Conservation (phyloP, 2,113 vertebrate genomes). For the Notechis scutatus region DNA sequence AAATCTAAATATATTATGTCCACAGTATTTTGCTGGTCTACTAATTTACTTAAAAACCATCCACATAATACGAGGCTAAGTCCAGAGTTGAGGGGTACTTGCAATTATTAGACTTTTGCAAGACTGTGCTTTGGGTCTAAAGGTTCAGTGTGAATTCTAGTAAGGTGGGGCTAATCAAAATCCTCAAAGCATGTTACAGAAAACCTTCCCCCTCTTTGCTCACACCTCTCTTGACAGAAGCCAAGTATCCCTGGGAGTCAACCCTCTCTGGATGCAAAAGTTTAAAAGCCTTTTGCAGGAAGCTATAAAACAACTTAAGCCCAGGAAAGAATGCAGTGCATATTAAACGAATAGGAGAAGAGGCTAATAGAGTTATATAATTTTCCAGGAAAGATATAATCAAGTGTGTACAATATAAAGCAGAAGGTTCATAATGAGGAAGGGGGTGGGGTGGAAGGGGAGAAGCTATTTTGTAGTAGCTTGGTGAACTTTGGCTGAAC, state of each 20-base stretch:
- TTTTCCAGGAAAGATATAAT: constrained; percentile 77
- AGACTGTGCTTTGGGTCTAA: not conserved
- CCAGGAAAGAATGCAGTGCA: constrained; percentile 64
- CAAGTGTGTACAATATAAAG: constrained; percentile 80
- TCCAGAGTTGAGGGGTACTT: not conserved
- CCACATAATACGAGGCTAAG: not conserved
- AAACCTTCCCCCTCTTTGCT: not conserved
- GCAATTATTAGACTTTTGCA: not conserved
- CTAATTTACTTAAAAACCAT: not conserved
- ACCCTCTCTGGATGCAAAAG: constrained; percentile 47
- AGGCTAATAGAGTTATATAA: constrained; percentile 79
- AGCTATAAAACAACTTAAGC: constrained; percentile 61
- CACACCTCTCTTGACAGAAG: constrained; percentile 1
- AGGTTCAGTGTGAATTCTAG: not conserved
- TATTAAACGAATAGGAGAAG: constrained; percentile 70
- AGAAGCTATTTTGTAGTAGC: constrained; percentile 81
- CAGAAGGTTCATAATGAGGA: constrained; percentile 76
- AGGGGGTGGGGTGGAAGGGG: constrained; percentile 59
- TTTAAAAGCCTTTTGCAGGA: constrained; percentile 60
- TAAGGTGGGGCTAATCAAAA: not conserved
- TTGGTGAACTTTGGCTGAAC: constrained; percentile 94
- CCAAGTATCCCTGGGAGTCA: not conserved
- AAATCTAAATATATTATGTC: too few relatives aligned
- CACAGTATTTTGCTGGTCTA: too few relatives aligned
- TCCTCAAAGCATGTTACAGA: not conserved